Evolutionary conservation across 2,888 invertebrate genomes (phyloP), one percentile per base, ranked within the genome.

Genomic region (Eupithecia abbreviata): DNA sequence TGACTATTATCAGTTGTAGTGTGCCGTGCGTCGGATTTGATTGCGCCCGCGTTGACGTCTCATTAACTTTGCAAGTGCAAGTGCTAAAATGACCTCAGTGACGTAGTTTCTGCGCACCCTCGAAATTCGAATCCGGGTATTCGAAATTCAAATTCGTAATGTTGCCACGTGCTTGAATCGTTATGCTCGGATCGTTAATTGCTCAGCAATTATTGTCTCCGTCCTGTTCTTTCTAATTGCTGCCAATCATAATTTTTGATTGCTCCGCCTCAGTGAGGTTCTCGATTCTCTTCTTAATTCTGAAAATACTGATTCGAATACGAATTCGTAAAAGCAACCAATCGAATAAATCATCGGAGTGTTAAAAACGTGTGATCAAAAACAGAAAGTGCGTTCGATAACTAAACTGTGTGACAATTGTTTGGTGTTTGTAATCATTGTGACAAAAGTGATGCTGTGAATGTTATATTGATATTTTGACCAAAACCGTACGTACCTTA

Each of bases 1-100:
- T 93, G 91, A 94, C 93, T 93, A 90, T 93, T 92, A 93, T 93
- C 93, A 91, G 86, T 90, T 85, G 90, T 93, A 89, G 93, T 91
- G 92, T 86, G 88, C 87, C 85, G 89, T 88, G 93, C 90, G 91
- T 82, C 87, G 84, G 92, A 90, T 90, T 89, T 90, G 91, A 90
- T 90, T 89, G 86, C 82, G 83, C 85, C 81, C 82, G 83, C 84
- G 80, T 82, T 77, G 77, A 81, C 84, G 82, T 78, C 80, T 82
- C 82, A 84, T 84, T 84, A 82, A 83, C 81, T 80, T 79, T 80
- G 82, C 82, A 81, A 78, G 80, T 84, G 84, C 87, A 82, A 86
- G 85, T 84, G 83, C 85, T 85, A 94, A 93, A 93, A 94, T 94
- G 94, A 92, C 93, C 89, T 91, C 91, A 80, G 92, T 93, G 88